phyloP scores from a whole-genome alignment of 1,140 invertebrate species.

The Drosophila setifemur region DNA sequence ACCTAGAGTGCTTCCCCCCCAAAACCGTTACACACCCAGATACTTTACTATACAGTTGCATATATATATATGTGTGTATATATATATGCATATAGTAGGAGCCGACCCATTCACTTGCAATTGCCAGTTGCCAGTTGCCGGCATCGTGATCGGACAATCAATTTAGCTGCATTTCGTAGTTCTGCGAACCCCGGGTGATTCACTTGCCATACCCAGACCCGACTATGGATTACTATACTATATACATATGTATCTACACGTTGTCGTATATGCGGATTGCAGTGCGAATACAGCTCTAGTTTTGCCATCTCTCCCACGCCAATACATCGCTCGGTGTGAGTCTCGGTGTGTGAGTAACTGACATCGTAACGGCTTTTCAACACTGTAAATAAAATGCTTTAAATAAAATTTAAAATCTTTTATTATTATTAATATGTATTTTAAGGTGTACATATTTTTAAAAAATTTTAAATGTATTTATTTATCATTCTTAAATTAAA shows the following conservation, averaged over 20 bases:
- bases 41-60: not conserved
- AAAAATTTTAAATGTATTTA: not conserved
- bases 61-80: not conserved
- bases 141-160: slow-evolving; percentile 49
- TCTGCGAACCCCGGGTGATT: slow-evolving; percentile 31
- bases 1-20: not conserved
- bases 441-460: not conserved
- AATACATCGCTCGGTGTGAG: not conserved
- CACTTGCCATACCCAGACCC: slow-evolving; percentile 14
- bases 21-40: slow-evolving; percentile 23
- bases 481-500: not conserved
- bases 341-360: slow-evolving; percentile 8
- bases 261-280: too few relatives aligned
- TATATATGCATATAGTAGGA: not conserved
- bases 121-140: slow-evolving; percentile 15
- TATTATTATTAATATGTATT: not conserved
- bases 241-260: not conserved
- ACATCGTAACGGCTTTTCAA: slow-evolving; percentile 24
- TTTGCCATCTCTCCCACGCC: slow-evolving; percentile 34
- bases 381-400: not conserved
- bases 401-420: not conserved
- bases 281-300: slow-evolving; percentile 11
- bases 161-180: slow-evolving; percentile 28
- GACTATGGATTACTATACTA: not conserved
- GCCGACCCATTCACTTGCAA: slow-evolving; percentile 45